These are phyloP conservation scores for Heterotilapia buettikoferi DNA, from an alignment of 2,113 vertebrate species.

Conservation along the genomic window DNA sequence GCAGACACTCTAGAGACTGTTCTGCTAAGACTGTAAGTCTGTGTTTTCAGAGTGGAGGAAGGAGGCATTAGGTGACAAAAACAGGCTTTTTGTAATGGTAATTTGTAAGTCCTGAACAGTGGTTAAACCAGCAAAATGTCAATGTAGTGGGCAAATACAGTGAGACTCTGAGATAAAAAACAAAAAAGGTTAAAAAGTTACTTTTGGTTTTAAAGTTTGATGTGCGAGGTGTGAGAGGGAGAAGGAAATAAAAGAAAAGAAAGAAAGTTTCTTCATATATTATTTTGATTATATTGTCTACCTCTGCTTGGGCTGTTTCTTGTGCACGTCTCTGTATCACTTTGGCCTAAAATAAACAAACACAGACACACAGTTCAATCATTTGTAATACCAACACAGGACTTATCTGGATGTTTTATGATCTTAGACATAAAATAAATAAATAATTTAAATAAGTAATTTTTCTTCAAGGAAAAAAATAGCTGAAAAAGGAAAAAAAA, in stretches of 20 bases:
- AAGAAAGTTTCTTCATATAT: background rate
- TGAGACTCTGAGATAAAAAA: background rate
- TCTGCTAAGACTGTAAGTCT: background rate
- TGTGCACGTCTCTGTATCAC: background rate
- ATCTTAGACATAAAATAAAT: background rate
- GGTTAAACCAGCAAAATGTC: background rate
- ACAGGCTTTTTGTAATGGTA: background rate
- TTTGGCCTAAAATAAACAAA: conserved; percentile 46
- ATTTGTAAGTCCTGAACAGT: background rate
- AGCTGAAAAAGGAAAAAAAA: background rate
- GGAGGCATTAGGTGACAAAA: background rate
- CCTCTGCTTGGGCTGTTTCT: conserved; percentile 25
- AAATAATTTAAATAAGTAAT: background rate
- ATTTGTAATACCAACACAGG: rapidly evolving
- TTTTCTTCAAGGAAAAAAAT: background rate
- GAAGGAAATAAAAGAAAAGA: background rate
- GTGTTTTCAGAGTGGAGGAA: background rate
- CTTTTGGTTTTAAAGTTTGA: background rate
- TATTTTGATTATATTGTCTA: background rate
- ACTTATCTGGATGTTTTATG: background rate
- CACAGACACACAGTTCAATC: background rate
- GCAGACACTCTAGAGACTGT: background rate
- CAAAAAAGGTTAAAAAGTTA: background rate
- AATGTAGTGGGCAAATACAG: background rate
- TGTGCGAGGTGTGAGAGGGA: background rate